Percentiles rank a stretch among this genome's conserved stretches.
Evolutionary conservation across 2,797 vertebrate genomes (phyloP).

Genomic region (Cynopterus sphinx): DNA sequence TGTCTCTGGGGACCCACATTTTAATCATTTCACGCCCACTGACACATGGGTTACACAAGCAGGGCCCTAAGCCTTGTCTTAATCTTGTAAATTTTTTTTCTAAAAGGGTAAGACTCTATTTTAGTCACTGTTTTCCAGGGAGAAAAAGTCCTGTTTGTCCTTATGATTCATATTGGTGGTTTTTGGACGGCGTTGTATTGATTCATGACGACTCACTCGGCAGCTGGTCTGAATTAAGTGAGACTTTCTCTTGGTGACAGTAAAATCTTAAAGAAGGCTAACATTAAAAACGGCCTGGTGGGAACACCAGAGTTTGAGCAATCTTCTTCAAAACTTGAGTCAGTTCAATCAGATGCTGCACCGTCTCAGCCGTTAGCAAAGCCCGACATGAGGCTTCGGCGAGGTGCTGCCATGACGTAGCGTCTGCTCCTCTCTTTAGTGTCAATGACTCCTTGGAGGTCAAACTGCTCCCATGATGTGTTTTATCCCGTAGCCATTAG

Average conservation of each 20-base stretch:
- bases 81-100: neutral
- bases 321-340: neutral
- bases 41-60: neutral
- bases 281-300: neutral
- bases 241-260: slow-evolving; percentile 63
- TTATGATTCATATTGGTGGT: slow-evolving; percentile 68
- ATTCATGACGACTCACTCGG: slow-evolving; percentile 24
- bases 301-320: neutral
- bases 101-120: slow-evolving; percentile 58
- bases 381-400: fast-evolving
- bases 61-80: neutral
- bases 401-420: neutral
- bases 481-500: neutral
- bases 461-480: neutral
- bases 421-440: neutral
- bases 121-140: slow-evolving; percentile 54
- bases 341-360: neutral
- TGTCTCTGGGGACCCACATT: neutral
- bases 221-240: slow-evolving; percentile 67
- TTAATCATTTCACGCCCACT: neutral
- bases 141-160: slow-evolving; percentile 44
- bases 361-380: neutral
- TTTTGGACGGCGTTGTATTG: slow-evolving; percentile 47
- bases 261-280: neutral
- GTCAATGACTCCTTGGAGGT: neutral